Evolutionary conservation across 1,140 invertebrate species (phyloP), one percentile per base, ranked within the genome.

Genomic region (Drosophila nasuta): DNA sequence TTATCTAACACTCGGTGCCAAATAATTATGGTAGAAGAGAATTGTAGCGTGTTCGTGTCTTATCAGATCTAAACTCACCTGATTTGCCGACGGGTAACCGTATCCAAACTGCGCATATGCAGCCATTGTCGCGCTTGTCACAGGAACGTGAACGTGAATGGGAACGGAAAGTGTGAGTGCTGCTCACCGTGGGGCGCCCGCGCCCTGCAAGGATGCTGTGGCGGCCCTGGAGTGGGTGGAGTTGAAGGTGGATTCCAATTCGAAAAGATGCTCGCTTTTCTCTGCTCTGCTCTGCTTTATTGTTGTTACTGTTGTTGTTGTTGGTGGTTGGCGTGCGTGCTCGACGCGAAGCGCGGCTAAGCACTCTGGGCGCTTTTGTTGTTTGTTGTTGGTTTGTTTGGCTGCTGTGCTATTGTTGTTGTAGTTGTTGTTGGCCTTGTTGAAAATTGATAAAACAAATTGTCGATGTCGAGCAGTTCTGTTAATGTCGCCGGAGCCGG

Each of bases 21-120:
- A 43, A 43, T 43, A 33, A 5, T 33, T 35, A 7, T 6, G 3
- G 20, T 25, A 4, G 3, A 25, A 25, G 3, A 52, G 8, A 7
- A 52, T 52, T n/a, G 46, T 49, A 3, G 20, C 48, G 5, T 54
- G n/a, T 54, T 35, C 8, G 25, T 13, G 11, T 43, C 28, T 54
- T 33, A 54, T 54, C 28, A 54, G n/a, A 13, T 13, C 11, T 3
- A 3, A 41, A 54, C 89, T 82, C 63, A 91, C 90, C 90, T 91
- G 90, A 88, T 91, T 91, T 82, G 81, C 90, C 90, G 90, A 71
- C 90, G 90, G 90, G 79, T 91, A 92, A 75, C 90, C 81, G 69
- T 91, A 91, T 91, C 90, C 90, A 83, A 91, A 91, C 83, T 91
- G 90, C 87, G 90, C 87, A 86, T 91, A 91, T 87, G 90, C 90